Percentiles rank a stretch among this genome's conserved stretches.
phyloP scores from a whole-genome alignment of 2,888 invertebrate genomes.

The Bellardia pandia region DNA sequence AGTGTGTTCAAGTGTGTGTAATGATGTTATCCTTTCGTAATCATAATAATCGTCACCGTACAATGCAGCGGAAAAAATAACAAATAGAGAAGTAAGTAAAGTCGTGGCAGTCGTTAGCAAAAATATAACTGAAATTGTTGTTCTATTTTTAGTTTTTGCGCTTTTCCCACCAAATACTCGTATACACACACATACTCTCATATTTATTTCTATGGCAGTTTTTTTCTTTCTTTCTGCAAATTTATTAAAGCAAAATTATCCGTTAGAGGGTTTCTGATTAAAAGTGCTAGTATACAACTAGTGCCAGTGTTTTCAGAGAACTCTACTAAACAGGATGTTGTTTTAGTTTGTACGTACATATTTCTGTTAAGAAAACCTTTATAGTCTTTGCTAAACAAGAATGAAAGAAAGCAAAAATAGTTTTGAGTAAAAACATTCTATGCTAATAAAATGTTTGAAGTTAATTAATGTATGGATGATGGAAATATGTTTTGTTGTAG shows the following conservation, averaged over 20 bases:
- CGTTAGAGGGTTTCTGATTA: constrained; percentile 1
- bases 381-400: constrained; percentile 4
- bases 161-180: background rate
- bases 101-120: constrained; percentile 7
- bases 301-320: background rate
- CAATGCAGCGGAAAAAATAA: constrained; percentile 30
- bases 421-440: constrained; percentile 7
- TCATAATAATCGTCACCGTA: constrained; percentile 62
- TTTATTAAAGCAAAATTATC: constrained; percentile 54
- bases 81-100: constrained; percentile 9
- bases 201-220: constrained; percentile 11
- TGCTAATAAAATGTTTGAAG: constrained; percentile 47
- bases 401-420: constrained; percentile 8
- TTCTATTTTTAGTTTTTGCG: constrained; percentile 42
- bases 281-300: background rate
- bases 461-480: constrained; percentile 54
- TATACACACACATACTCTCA: background rate
- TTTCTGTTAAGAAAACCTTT: background rate
- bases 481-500: constrained; percentile 24
- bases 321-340: constrained; percentile 7
- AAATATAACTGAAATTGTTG: constrained; percentile 16
- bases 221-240: constrained; percentile 13
- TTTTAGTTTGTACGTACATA: background rate
- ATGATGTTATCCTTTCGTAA: constrained; percentile 51
- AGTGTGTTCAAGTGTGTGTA: background rate